Base-by-base conservation (phyloP, 2,888 invertebrate genomes). In the Catocala sponsa region DNA sequence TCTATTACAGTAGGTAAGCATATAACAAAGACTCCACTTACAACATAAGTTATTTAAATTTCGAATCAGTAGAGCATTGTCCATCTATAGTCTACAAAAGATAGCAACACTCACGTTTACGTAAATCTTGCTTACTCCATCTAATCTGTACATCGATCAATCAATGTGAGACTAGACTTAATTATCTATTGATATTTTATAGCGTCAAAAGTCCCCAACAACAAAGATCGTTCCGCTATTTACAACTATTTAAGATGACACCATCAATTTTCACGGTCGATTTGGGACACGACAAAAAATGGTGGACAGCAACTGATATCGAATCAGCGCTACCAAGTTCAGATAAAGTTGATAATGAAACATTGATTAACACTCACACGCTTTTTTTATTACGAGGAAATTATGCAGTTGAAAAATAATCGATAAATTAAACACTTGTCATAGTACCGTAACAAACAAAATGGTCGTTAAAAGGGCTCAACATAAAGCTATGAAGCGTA, bases 251-350 rank as follows among this genome's bases (percentile, higher is more conserved):
- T 79, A 84, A 77, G 70, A 78, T 73, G 77, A 76, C 80, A 78
- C 81, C 81, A 76, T 80, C 75, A 72, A 83, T 78, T 83, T 88
- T 88, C 84, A 90, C 85, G 86, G 85, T 64, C 83, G 86, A 89
- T 88, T 90, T 84, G 77, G 81, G 78, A 76, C 62, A 70, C 64
- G 76, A 82, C 82, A 87, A 87, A 86, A 86, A 88, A 73, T 63
- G 63, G 75, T 76, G 74, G 73, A 74, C 51, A 42, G 64, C 72
- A 71, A 77, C 72, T 83, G 80, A 84, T 83, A 81, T 82, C 67
- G 67, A 65, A 81, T 83, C 70, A 72, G 63, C 66, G 61, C 69
- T 59, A 68, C 61, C 62, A 68, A 72, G 61, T 64, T 69, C 55
- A 55, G 63, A 79, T 74, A 65, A 70, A 55, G 33, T 51, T 59